Percentiles rank a stretch among this genome's conserved stretches.
phyloP scores from a whole-genome alignment of 1,140 invertebrate species.

The Apis cerana region DNA sequence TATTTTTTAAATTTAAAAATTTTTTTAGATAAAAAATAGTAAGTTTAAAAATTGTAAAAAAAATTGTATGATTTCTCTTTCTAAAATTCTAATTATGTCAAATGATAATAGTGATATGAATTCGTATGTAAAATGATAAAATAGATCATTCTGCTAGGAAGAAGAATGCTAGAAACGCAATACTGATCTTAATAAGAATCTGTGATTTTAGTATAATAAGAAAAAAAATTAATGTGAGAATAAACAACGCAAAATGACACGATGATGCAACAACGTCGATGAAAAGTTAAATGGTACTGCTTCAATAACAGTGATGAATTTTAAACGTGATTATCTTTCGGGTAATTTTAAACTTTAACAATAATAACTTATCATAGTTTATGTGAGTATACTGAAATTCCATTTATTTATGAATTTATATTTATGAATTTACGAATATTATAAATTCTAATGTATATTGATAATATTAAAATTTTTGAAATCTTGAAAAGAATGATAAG shows the following conservation, averaged over 20 bases:
- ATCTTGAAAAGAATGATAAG: background rate
- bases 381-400: background rate
- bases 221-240: background rate
- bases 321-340: conserved; percentile 10
- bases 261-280: background rate
- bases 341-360: background rate
- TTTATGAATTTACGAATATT: background rate
- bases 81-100: no score
- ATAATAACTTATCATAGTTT: background rate
- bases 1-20: background rate
- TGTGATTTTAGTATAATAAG: background rate
- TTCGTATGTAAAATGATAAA: no score
- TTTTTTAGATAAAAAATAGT: background rate
- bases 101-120: no score
- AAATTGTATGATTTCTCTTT: no score
- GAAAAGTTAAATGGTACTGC: background rate
- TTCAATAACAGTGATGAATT: background rate
- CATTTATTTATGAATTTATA: no score
- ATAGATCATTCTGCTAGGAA: background rate
- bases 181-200: background rate
- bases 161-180: fast-evolving
- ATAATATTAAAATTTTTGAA: background rate
- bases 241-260: background rate
- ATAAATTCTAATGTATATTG: background rate
- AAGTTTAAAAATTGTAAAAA: background rate